Percentiles rank a stretch among this genome's conserved stretches.
These are phyloP conservation scores for Bufo bufo DNA, from an alignment of 2,113 vertebrate species.

Conservation along the genomic window DNA sequence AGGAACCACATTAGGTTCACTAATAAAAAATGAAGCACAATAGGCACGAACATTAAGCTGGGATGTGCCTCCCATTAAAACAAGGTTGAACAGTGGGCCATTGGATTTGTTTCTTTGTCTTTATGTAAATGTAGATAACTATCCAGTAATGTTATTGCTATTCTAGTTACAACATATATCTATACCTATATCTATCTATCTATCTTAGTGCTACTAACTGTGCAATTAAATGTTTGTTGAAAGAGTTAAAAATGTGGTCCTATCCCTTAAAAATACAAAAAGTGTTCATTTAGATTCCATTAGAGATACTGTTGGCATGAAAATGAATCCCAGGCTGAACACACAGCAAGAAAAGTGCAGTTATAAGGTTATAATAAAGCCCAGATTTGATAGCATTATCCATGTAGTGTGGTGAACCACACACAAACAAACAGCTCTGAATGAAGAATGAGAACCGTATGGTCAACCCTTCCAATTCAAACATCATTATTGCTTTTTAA, in stretches of 20 bases:
- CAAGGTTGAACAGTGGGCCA: neutral
- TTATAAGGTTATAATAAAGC: slow-evolving; percentile 69
- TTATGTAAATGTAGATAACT: neutral
- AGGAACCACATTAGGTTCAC: no score
- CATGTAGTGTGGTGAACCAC: slow-evolving; percentile 71
- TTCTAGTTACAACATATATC: neutral
- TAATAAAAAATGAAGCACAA: neutral
- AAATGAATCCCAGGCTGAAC: slow-evolving; percentile 63
- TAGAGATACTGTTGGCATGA: slow-evolving; percentile 62
- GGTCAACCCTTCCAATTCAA: slow-evolving; percentile 71
- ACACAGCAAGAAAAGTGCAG: slow-evolving; percentile 61
- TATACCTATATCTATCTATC: neutral
- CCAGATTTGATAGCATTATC: slow-evolving; percentile 73
- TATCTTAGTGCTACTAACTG: neutral
- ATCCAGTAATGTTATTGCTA: neutral
- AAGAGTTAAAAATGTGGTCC: neutral
- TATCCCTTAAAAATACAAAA: slow-evolving; percentile 42
- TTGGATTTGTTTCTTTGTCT: neutral
- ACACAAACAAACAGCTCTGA: slow-evolving; percentile 75
- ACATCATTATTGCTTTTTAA: slow-evolving; percentile 75
- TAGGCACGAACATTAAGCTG: neutral
- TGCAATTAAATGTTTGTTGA: neutral
- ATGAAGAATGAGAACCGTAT: slow-evolving; percentile 69
- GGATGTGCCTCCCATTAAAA: neutral
- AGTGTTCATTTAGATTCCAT: slow-evolving; percentile 63